Conservation (phyloP, 2,113 vertebrate species). For the Vombatus ursinus region DNA sequence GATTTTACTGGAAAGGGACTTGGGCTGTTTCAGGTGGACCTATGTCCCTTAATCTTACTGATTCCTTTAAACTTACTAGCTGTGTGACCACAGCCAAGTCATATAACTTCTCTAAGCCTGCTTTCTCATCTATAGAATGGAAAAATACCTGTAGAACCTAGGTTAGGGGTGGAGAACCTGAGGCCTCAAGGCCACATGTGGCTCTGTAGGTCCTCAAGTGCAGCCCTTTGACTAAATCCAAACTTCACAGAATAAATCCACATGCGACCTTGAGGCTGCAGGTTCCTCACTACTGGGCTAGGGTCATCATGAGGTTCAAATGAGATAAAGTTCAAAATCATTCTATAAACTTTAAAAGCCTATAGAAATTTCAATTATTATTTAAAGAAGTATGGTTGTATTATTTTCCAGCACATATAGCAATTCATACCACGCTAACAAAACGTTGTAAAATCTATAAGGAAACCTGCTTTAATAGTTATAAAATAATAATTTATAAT, state of each 20-base stretch:
- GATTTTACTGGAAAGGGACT: background rate
- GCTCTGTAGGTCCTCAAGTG: too few species aligned
- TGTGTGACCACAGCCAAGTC: background rate
- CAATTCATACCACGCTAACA: background rate
- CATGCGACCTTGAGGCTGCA: too few species aligned
- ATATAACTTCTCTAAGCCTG: background rate
- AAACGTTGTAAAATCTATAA: background rate
- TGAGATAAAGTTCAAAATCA: background rate
- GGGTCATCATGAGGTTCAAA: background rate
- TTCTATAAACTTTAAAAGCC: background rate
- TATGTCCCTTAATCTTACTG: background rate
- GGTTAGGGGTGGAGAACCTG: too few species aligned
- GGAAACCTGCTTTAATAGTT: background rate
- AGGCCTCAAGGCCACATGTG: too few species aligned
- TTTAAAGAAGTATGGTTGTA: background rate
- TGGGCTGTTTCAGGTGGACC: background rate
- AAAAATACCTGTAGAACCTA: background rate
- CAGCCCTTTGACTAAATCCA: too few species aligned
- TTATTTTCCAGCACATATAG: background rate
- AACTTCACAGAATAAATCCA: too few species aligned
- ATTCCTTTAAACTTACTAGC: background rate
- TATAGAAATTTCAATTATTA: background rate
- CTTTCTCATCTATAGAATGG: background rate
- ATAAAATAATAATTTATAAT: background rate
- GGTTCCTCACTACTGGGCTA: background rate